Evolutionary conservation across 2,113 vertebrate genomes (phyloP), one percentile per base, ranked within the genome.

Genomic region (Phylloscopus trochilus): DNA sequence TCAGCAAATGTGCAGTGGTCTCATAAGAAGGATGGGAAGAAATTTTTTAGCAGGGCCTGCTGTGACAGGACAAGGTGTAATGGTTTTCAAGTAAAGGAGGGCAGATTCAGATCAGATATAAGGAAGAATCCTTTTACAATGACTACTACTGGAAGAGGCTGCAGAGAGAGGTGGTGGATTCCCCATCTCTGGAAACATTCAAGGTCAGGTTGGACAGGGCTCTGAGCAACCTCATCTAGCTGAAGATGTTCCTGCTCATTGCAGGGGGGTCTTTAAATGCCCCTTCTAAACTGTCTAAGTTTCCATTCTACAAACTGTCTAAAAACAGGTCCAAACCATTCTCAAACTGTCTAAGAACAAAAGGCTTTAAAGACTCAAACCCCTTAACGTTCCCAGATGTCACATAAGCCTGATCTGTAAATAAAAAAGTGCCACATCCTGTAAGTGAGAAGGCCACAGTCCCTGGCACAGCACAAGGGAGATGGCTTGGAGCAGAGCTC

Each of bases 201-300:
- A 43, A 60, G 22, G 15, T 24, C n/a, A 51, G 60, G 33, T 0
- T 56, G 46, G 10, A 66, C 0, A 0, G 33, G 20, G 35, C 44
- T 77, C 26, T 53, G 28, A 66, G 46, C 23, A 85, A 69, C 4
- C 7, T 44, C 33, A 21, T 30, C 27, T 10, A 30, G 15, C 4
- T 24, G 33, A n/a, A 39, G 30, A 46, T 15, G 30, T 12, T 17
- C 6, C 58, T 73, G 44, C 30, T 55, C 4, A 21, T 7, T 16
- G 33, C 21, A 55, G 15, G 9, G 13, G 10, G 7, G 3, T 19
- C 26, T 91, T 30, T 49, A 66, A 60, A 82, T 24, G 52, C 39
- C 19, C 11, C 19, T 80, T 77, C 16, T 41, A 66, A 83, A 49
- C 47, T 49, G 47, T 26, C 47, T 49, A 26, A 26, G 47, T 49